These are phyloP conservation scores for Saccostrea cuccullata DNA, from an alignment of 1,140 invertebrate species.

Conservation along the genomic window DNA sequence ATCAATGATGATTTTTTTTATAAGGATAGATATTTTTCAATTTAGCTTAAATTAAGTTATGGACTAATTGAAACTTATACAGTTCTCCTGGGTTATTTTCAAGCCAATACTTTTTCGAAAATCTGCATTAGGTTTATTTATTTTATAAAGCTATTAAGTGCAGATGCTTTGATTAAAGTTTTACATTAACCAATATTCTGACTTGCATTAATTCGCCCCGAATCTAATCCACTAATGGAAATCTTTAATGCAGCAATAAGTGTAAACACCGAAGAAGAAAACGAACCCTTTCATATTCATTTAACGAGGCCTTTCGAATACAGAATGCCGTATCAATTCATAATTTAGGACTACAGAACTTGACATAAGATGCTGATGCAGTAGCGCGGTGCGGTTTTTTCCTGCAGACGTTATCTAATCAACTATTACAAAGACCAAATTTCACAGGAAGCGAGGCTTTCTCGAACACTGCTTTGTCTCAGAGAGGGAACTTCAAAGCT, in stretches of 20 bases:
- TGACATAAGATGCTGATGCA: background rate
- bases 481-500: constrained; percentile 18
- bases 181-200: background rate
- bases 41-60: too few relatives aligned
- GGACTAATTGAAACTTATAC: too few relatives aligned
- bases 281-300: constrained; percentile 5
- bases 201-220: background rate
- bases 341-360: background rate
- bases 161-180: constrained; percentile 6
- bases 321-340: background rate
- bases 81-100: too few relatives aligned
- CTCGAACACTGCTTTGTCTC: constrained; percentile 1
- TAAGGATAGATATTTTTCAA: too few relatives aligned
- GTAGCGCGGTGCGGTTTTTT: background rate
- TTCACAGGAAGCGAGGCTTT: background rate
- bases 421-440: constrained; percentile 1
- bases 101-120: background rate
- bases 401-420: background rate
- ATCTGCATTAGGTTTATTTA: background rate
- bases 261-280: background rate
- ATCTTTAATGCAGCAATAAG: background rate
- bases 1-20: too few relatives aligned
- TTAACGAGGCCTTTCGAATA: constrained; percentile 23
- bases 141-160: background rate
- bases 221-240: constrained; percentile 31